Base-by-base conservation (phyloP, 2,113 vertebrate species). In the Falco punctatus region DNA sequence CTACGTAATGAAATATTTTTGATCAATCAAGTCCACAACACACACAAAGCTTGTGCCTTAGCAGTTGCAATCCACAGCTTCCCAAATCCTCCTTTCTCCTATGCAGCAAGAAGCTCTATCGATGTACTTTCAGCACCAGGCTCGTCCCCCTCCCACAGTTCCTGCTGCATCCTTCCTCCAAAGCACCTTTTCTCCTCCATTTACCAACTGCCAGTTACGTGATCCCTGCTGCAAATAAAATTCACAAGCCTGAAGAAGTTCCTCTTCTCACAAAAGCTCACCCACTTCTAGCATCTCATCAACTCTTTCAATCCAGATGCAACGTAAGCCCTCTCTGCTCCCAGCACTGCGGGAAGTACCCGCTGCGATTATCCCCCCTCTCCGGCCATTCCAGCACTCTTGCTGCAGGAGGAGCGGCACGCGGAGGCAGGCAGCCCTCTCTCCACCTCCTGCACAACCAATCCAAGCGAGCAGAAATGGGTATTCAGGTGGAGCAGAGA, bases 1-100 rank as follows among this genome's bases (percentile, higher is more conserved):
- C 55, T 51, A 64, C 67, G 10, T 6, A 54, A 35, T 0, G 0
- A 58, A 66, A 0, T 16, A 6, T 12, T 81, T 69, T 32, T 42
- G 55, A 58, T 42, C 86, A 22, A 33, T 54, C 42, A 19, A 85
- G 23, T 16, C 49, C 27, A 0, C 14, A 3, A 1, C 4, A 2
- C 51, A 26, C 30, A 26, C 30, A 58, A 46, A 86, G 71, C 57
- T 28, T 13, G 44, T 52, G 75, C 74, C 67, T 88, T 15, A 16
- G 71, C 88, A 62, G 78, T 5, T 78, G 64, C 57, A 55, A 27
- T 4, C 24, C 73, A 28, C 86, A 62, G 80, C n/a, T 49, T 62
- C 51, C 83, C 35, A 80, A 86, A 78, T 28, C 44, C 44, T 55
- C 70, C 11, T 12, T 38, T 28, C 14, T 33, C 33, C 67, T 21